phyloP scores from a whole-genome alignment of 2,888 invertebrate genomes.

The Andrena camellia region DNA sequence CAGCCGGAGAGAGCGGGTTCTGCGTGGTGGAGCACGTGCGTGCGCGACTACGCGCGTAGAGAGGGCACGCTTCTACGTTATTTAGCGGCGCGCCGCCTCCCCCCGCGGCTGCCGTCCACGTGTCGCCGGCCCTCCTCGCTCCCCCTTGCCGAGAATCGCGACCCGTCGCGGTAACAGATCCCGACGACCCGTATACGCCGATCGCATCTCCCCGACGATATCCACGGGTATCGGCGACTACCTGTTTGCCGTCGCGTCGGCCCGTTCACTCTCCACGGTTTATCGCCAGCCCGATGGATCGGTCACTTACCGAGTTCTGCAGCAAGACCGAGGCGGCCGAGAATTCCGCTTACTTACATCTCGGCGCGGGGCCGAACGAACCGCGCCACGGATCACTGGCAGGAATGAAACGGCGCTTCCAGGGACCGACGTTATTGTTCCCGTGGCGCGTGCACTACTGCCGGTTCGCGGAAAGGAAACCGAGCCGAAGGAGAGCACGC shows the following conservation, averaged over 20 bases:
- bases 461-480: conserved; percentile 50
- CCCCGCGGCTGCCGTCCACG: conserved; percentile 16
- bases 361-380: not conserved
- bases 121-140: conserved; percentile 5
- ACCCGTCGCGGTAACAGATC: too few relatives aligned
- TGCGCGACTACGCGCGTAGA: conserved; percentile 28
- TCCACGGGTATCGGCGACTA: not conserved
- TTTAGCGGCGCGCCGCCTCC: conserved; percentile 8
- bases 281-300: not conserved
- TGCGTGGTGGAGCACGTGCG: conserved; percentile 33
- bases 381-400: not conserved
- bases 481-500: conserved; percentile 45
- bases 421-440: conserved; percentile 19
- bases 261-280: too few relatives aligned
- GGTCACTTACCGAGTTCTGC: not conserved
- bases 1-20: conserved; percentile 31
- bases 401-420: conserved; percentile 27
- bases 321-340: not conserved
- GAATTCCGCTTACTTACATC: conserved; percentile 28
- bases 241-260: not conserved
- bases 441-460: conserved; percentile 38
- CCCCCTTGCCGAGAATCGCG: not conserved
- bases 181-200: too few relatives aligned
- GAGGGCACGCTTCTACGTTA: conserved; percentile 27
- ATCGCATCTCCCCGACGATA: too few relatives aligned